phyloP scores from a whole-genome alignment of 1,140 invertebrate genomes.

The Drosophila setifemur region DNA sequence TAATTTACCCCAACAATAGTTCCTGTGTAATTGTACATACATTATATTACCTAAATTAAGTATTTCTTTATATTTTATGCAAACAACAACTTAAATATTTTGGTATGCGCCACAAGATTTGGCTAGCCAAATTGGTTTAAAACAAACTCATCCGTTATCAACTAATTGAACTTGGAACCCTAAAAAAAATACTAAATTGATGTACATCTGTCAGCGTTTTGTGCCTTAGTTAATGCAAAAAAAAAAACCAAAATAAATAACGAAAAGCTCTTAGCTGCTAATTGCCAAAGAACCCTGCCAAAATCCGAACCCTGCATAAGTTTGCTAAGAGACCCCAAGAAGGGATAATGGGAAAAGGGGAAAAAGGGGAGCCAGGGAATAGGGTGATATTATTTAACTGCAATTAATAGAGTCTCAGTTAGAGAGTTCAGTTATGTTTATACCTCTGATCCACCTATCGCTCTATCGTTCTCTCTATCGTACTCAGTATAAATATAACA shows the following conservation, averaged over 20 bases:
- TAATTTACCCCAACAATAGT: no score
- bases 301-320: constrained; percentile 5
- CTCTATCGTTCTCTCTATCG: constrained; percentile 40
- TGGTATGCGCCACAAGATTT: constrained; percentile 17
- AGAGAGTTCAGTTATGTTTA: constrained; percentile 10
- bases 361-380: neutral
- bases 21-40: no score
- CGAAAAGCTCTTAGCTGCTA: constrained; percentile 34
- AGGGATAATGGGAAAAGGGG: neutral
- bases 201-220: constrained; percentile 40
- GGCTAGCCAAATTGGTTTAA: constrained; percentile 9
- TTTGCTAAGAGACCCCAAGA: neutral
- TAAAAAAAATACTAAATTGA: constrained; percentile 39
- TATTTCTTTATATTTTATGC: no score
- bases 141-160: constrained; percentile 3
- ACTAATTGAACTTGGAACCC: constrained; percentile 33
- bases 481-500: constrained; percentile 72
- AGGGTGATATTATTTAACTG: neutral
- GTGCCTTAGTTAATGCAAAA: constrained; percentile 42
- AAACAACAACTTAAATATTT: neutral
- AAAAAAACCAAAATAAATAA: no score
- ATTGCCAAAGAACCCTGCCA: constrained; percentile 24
- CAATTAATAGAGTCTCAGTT: constrained; percentile 6
- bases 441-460: constrained; percentile 1
- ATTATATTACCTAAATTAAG: no score